Base-by-base conservation (phyloP, 1,140 invertebrate genomes). In the Chionoecetes opilio region DNA sequence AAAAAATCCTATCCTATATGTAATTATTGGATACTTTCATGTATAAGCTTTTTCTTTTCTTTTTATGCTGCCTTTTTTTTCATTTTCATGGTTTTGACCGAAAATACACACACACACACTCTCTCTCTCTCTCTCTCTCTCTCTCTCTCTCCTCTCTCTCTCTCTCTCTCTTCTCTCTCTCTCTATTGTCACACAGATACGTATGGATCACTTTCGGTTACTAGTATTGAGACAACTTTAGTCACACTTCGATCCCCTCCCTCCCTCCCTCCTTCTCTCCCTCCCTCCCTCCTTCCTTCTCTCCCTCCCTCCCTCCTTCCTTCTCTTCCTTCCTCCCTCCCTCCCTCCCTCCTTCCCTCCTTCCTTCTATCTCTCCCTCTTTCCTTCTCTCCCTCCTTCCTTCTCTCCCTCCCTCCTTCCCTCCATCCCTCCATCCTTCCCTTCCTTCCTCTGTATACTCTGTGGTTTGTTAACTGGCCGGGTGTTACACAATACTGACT, bases 131-230 rank as follows among this genome's bases (percentile, higher is more conserved):
- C 53, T 63, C 53, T 75, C 63, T 75, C 63, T 75, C 63, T 75
- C 63, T 75, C 63, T 75, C 63, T 75, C 63, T 75, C 63, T 75
- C 63, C 63, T 75, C 63, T 75, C 63, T 75, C 63, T 75, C 63
- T 75, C 63, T 75, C 63, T 75, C 63, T 75, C 63, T 75, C 63
- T 75, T 75, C 63, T 75, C 63, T 75, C 63, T 75, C 63, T 75
- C 63, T 75, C 63, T 75, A 17, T 75, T 1, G 11, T 75, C 11
- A 21, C 21, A 75, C 63, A 75, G 63, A 75, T 21, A 75, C 21
- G 6, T 75, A 75, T 75, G 21, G 11, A 75, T 75, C 63, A n/a
- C 63, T n/a, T 75, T 75, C 63, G 63, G 63, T 75, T 75, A n/a
- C 21, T n/a, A n/a, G 63, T 75, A 75, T 75, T 75, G 63, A 75